Evolutionary conservation across 2,797 vertebrate species (phyloP).

Genomic region (Dromococcyx pavoninus): DNA sequence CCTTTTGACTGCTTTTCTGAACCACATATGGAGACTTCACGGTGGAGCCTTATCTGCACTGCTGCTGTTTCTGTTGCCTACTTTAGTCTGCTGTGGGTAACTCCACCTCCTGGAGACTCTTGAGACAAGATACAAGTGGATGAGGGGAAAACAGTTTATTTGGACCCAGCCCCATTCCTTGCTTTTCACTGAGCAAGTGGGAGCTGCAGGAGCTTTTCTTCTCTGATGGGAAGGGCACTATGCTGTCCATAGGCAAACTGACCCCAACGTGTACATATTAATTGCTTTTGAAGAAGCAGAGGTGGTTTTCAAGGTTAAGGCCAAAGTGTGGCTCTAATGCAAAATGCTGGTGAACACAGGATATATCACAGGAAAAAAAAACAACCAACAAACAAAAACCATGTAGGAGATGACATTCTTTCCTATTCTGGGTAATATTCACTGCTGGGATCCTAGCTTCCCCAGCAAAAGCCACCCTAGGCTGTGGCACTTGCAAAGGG

Average conservation of each 20-base stretch:
- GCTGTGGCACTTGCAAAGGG: background rate
- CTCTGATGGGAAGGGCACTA: background rate
- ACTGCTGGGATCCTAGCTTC: background rate
- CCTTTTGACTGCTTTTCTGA: background rate
- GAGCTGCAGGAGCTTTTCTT: background rate
- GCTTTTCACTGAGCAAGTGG: background rate
- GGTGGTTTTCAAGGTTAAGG: background rate
- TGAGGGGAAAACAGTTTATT: background rate
- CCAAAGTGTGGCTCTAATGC: background rate
- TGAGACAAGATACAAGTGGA: background rate
- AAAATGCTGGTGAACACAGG: background rate
- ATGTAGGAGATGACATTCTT: background rate
- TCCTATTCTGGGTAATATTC: background rate
- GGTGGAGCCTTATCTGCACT: background rate
- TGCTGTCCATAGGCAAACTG: background rate
- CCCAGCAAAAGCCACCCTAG: background rate
- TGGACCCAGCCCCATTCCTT: background rate
- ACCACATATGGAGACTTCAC: background rate
- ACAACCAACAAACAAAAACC: background rate
- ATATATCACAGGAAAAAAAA: background rate
- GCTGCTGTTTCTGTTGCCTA: background rate
- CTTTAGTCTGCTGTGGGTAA: background rate
- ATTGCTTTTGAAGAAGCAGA: background rate
- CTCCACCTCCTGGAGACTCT: background rate
- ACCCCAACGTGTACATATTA: background rate